Conservation (phyloP, 37 sponge, comb jelly and placozoan genomes). For the Mnemiopsis leidyi region DNA sequence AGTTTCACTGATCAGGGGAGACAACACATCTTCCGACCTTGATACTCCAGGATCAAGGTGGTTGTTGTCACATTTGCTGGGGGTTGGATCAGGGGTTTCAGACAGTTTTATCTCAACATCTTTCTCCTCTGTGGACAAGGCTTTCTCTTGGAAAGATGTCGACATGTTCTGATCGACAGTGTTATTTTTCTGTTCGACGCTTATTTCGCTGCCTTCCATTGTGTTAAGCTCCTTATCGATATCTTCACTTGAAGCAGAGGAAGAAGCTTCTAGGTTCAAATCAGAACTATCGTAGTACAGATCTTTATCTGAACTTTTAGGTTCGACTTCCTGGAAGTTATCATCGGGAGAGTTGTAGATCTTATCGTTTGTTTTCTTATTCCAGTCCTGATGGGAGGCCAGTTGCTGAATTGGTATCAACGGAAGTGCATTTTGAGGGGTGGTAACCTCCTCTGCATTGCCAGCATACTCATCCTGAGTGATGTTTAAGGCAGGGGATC, state of each 20-base stretch:
- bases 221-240: slow-evolving; percentile 21
- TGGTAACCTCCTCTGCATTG: neutral
- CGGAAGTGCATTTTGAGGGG: neutral
- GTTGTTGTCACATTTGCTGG: neutral
- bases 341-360: slow-evolving; percentile 1
- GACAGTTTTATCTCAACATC: neutral
- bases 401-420: neutral
- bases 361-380: neutral
- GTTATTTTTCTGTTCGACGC: neutral
- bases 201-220: neutral
- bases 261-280: neutral
- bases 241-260: neutral
- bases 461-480: slow-evolving; percentile 4
- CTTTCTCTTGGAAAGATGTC: neutral
- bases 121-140: neutral
- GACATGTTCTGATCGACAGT: slow-evolving; percentile 1
- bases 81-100: neutral
- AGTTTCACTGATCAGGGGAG: neutral
- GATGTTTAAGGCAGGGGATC: slow-evolving; percentile 32
- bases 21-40: neutral
- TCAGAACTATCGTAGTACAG: slow-evolving; percentile 47
- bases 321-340: neutral
- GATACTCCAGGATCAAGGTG: neutral
- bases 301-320: neutral
- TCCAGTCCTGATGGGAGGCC: neutral